These are phyloP conservation scores for Semnornis frantzii DNA, from an alignment of 2,113 vertebrate genomes.

Conservation along the genomic window DNA sequence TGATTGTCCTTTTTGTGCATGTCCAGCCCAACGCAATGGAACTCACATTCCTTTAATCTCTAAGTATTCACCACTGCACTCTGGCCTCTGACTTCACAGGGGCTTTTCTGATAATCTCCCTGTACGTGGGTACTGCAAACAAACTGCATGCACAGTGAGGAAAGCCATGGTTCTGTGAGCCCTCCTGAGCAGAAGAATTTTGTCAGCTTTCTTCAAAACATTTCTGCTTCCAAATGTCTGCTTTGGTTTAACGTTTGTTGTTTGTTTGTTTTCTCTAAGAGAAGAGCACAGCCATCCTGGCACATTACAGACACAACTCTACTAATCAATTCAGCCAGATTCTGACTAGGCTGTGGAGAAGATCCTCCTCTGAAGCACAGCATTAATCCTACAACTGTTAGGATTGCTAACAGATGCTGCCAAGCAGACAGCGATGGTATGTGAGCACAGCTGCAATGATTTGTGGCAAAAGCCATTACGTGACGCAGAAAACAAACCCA, in stretches of 20 bases:
- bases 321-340: neutral
- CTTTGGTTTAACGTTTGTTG: too few relatives aligned
- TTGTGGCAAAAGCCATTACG: neutral
- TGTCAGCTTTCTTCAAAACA: neutral
- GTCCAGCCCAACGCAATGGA: neutral
- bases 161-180: neutral
- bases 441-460: neutral
- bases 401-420: neutral
- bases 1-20: neutral
- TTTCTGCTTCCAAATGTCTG: too few relatives aligned
- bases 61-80: neutral
- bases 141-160: neutral
- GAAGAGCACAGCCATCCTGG: neutral
- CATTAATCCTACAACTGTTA: neutral
- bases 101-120: neutral
- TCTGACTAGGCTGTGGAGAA: neutral
- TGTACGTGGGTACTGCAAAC: neutral
- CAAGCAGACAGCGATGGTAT: neutral
- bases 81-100: neutral
- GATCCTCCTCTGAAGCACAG: neutral
- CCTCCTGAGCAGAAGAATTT: neutral
- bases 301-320: neutral
- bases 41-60: neutral
- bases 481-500: neutral
- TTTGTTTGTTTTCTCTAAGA: too few relatives aligned